Percentiles rank a stretch among this genome's conserved stretches.
phyloP scores from a whole-genome alignment of 35 echinoderm and acorn worm genomes.

The Amphiura filiformis region DNA sequence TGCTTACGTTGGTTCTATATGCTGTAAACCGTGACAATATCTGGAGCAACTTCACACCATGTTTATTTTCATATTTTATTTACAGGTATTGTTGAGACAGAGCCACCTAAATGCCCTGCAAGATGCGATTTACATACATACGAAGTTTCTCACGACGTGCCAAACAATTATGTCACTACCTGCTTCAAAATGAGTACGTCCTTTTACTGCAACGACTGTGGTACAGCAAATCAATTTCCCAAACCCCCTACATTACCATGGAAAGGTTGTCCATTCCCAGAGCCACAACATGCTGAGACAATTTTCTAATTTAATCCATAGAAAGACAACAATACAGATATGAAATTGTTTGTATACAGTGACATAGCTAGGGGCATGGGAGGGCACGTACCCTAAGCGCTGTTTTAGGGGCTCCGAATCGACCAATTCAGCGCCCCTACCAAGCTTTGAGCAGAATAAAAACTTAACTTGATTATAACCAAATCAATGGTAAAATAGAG shows the following conservation, averaged over 20 bases:
- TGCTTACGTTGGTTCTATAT: not conserved
- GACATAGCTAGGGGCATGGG: not conserved
- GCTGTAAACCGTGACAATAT: not conserved
- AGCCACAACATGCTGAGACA: no score
- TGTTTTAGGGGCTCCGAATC: no score
- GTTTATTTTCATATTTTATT: not conserved
- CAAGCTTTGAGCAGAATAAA: no score
- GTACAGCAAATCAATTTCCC: no score
- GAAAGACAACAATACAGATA: no score
- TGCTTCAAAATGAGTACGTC: not conserved
- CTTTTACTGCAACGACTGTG: not conserved
- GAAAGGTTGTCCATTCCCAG: not conserved
- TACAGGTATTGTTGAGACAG: not conserved
- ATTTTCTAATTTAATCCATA: no score
- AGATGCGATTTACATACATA: not conserved
- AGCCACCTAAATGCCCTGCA: not conserved
- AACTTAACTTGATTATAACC: no score
- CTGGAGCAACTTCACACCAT: not conserved
- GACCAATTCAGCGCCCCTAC: no score
- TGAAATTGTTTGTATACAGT: not conserved
- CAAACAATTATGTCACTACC: not conserved
- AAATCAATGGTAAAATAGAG: not conserved
- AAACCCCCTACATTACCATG: not conserved
- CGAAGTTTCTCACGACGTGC: not conserved
- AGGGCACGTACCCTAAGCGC: not conserved